phyloP scores from a whole-genome alignment of 2,888 invertebrate species.

The Odontomyia ornata region DNA sequence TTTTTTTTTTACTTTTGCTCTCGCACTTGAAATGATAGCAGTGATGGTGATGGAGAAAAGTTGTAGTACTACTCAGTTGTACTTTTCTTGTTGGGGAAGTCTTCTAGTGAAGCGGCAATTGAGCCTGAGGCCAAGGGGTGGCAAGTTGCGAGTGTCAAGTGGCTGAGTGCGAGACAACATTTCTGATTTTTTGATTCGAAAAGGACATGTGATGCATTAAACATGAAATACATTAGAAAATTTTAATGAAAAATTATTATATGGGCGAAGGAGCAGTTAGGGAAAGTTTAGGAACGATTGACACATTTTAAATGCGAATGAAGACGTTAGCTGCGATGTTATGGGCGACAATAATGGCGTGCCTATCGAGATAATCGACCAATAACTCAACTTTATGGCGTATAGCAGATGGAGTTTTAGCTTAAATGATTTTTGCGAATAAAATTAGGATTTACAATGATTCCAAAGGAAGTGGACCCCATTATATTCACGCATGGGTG shows the following conservation, averaged over 20 bases:
- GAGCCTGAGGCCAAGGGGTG: neutral
- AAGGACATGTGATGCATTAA: conserved; percentile 25
- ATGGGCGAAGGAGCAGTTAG: neutral
- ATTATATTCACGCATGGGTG: too few species aligned
- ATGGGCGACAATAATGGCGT: too few species aligned
- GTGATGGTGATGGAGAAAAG: conserved; percentile 6
- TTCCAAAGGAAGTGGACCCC: too few species aligned
- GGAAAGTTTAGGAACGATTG: neutral
- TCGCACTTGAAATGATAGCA: conserved; percentile 17
- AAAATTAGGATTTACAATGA: too few species aligned
- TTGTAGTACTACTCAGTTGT: neutral
- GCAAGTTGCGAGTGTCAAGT: too few species aligned
- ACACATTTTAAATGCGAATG: neutral
- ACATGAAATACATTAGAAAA: conserved; percentile 26
- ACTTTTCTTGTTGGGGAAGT: neutral
- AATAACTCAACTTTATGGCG: too few species aligned
- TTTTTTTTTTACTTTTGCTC: conserved; percentile 28
- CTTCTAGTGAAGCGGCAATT: too few species aligned
- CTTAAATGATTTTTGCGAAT: too few species aligned
- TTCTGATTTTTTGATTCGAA: conserved; percentile 13
- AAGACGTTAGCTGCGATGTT: too few species aligned
- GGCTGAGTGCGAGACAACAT: neutral
- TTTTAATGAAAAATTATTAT: neutral
- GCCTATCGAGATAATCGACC: too few species aligned
- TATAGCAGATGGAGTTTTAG: too few species aligned